Base-by-base conservation (phyloP, 2,797 vertebrate genomes). In the Enteromius argenteus region DNA sequence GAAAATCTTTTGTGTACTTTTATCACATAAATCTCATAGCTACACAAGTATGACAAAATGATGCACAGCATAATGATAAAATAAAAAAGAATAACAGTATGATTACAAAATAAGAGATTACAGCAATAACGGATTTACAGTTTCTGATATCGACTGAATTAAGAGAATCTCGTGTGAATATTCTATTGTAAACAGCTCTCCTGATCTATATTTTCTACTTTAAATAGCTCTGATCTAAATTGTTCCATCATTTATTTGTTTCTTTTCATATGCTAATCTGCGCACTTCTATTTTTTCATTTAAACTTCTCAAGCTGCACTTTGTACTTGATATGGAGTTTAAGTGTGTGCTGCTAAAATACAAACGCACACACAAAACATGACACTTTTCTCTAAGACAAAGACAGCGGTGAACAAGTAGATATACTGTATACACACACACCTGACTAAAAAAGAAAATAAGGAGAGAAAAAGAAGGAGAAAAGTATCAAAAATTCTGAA, bases 291-390 rank as follows among this genome's bases (percentile, higher is more conserved):
- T 69, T 68, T 79, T 37, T 86, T 80, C 13, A 15, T 82, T 19
- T 67, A 49, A 49, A 80, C 71, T 49, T 84, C 75, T 69, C 14
- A 78, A 64, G 67, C 42, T 21, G 21, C 11, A 84, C 67, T 84
- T 62, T 71, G 10, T 62, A 79, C 83, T 32, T 67, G 37, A 42
- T 30, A 73, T 51, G 56, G 32, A 67, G 44, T 66, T 71, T 51
- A 37, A 79, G 27, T 44, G 51, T 46, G 53, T 30, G 21, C 32
- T 42, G 21, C 21, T 2, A 23, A 78, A 56, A 72, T 35, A 53
- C 53, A 60, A 66, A 11, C 6, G 13, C 8, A 13, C 77, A 49
- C 15, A 64, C 27, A 71, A 49, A 67, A 5, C 5, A 35, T 44
- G 44, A 32, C 14, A 8, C 27, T 51, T 64, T 17, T 14, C 3